A percentile compares a stretch with the other conserved stretches of the same genome.
Evolutionary conservation across 1,140 invertebrate genomes (phyloP).

Genomic region (Zeugodacus cucurbitae): DNA sequence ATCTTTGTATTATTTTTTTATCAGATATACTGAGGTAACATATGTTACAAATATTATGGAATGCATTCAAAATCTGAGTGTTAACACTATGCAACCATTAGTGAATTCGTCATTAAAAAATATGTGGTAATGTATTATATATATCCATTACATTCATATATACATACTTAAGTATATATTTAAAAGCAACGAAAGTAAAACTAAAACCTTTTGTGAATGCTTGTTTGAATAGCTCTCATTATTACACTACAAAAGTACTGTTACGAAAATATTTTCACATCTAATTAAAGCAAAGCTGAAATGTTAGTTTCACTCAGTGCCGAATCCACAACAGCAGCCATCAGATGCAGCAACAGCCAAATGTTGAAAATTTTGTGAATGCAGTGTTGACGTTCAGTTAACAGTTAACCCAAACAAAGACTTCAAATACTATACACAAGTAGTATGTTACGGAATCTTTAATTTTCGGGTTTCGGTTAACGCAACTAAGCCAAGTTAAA

Average conservation of each 20-base stretch:
- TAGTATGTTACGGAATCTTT: no score
- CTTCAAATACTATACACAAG: background rate
- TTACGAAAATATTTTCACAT: slow-evolving; percentile 27
- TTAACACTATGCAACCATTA: no score
- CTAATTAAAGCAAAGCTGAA: slow-evolving; percentile 9
- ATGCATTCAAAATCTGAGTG: no score
- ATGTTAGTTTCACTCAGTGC: slow-evolving; percentile 1
- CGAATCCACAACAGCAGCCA: background rate
- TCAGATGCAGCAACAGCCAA: background rate
- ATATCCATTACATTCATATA: background rate
- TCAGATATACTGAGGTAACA: no score
- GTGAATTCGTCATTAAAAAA: no score
- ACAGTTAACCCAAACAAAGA: background rate
- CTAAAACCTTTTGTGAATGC: background rate
- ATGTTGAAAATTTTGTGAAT: background rate
- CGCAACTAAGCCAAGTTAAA: no score
- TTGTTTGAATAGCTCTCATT: slow-evolving; percentile 7
- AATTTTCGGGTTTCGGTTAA: no score
- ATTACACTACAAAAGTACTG: background rate
- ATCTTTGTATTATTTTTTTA: no score
- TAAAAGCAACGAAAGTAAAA: slow-evolving; percentile 14
- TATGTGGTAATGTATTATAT: no score
- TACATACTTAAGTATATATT: background rate
- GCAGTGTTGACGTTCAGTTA: background rate
- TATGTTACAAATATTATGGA: no score